Base-by-base conservation (phyloP, 2,888 invertebrate genomes). In the Alloscopus bannaensis region DNA sequence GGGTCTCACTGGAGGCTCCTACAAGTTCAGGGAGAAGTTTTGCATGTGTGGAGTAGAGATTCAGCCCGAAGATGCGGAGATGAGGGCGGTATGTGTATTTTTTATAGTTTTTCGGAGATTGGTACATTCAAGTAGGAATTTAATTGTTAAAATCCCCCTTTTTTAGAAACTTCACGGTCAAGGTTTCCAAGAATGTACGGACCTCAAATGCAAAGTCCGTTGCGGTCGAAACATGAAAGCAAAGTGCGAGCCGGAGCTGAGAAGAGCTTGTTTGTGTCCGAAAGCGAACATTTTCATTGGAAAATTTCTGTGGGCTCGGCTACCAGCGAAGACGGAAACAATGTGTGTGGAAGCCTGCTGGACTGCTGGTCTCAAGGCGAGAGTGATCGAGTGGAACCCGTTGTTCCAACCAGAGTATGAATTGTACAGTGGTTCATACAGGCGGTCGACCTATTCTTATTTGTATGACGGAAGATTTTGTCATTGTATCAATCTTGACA, bases 361-460 rank as follows among this genome's bases (percentile, higher is more conserved):
- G 4, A 45, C n/a, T 18, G 3, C 45, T 29, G 73, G 73, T 1
- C 26, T 78, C 0, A 57, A 47, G 13, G 42, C 82, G 3, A 62
- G 82, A 22, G 75, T 82, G 28, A 81, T 82, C 22, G 82, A 82
- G 29, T 82, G 80, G 80, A 82, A 82, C 55, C 82, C 82, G 1
- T 82, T 82, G 16, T 77, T 70, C 18, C 31, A 68, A 1, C 78
- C 77, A 0, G 13, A 42, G 2, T 4, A 26, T 3, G 78, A 81
- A 31, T 57, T 26, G 16, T 31, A 52, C 2, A 28, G 40, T 2
- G 73, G 71, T 16, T 20, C 40, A 2, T 82, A 82, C 68, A 62
- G 80, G 29, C 73, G 66, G 8, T 60, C 78, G 0, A 26, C 26
- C 24, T 82, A 77, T 26, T 75, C 45, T 2, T 82, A 82, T 47